Percentiles rank a stretch among this genome's conserved stretches.
Evolutionary conservation across 2,797 vertebrate species (phyloP).

Genomic region (Neosilurus mollespiculum): DNA sequence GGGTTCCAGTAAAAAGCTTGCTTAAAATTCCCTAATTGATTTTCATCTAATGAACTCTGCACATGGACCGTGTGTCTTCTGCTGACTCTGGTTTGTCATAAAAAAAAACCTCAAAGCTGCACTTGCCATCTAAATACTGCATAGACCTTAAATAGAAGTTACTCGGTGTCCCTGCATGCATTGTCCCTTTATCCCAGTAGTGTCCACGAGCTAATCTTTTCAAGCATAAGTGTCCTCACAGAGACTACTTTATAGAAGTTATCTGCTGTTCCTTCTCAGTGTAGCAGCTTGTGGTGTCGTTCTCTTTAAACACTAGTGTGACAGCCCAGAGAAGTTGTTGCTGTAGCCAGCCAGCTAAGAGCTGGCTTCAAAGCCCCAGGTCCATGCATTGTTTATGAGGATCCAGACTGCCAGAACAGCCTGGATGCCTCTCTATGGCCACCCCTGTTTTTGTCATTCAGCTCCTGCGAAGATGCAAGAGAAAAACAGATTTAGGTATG

Average conservation of each 20-base stretch:
- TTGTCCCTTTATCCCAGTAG: constrained; percentile 1
- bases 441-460: constrained; percentile 37
- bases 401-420: constrained; percentile 47
- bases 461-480: constrained; percentile 35
- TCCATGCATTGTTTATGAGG: constrained; percentile 55
- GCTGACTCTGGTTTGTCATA: neutral
- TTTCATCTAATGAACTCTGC: neutral
- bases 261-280: constrained; percentile 31
- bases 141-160: neutral
- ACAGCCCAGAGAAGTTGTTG: constrained; percentile 31
- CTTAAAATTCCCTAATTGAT: neutral
- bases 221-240: constrained; percentile 21
- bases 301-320: constrained; percentile 42
- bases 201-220: constrained; percentile 38
- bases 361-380: constrained; percentile 37
- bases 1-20: neutral
- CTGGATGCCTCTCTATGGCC: constrained; percentile 17
- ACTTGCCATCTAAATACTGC: constrained; percentile 11
- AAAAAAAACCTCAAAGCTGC: neutral
- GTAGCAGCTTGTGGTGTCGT: constrained; percentile 19
- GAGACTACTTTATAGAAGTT: constrained; percentile 28
- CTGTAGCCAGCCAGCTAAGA: constrained; percentile 38
- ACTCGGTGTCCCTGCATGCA: constrained; percentile 17
- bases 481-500: constrained; percentile 34
- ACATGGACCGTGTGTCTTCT: neutral